These are phyloP conservation scores for Melipona bicolor DNA, from an alignment of 2,888 invertebrate species.

Conservation along the genomic window DNA sequence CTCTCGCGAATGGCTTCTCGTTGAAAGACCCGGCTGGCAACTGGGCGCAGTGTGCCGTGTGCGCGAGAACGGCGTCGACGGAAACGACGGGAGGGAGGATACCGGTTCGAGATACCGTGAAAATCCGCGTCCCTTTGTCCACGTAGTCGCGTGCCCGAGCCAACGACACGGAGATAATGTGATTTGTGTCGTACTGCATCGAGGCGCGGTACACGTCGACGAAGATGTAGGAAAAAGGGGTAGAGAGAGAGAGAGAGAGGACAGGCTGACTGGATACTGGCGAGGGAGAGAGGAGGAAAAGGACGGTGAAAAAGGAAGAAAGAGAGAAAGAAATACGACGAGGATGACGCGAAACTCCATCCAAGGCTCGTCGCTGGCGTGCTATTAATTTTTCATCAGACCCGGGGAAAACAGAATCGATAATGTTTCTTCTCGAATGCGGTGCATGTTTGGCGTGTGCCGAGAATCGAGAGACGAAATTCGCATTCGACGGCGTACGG, in stretches of 20 bases:
- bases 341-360: constrained; percentile 22
- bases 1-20: constrained; percentile 39
- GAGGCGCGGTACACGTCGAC: constrained; percentile 36
- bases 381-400: constrained; percentile 77
- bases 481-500: constrained; percentile 50
- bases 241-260: not conserved
- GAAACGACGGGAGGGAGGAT: constrained; percentile 6
- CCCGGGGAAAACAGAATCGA: constrained; percentile 77
- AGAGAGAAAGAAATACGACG: not conserved
- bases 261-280: not conserved
- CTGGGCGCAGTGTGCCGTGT: not conserved
- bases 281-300: not conserved
- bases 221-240: constrained; percentile 10
- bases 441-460: constrained; percentile 72
- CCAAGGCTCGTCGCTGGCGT: constrained; percentile 23
- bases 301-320: not conserved
- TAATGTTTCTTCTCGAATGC: constrained; percentile 71
- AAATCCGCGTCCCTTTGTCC: constrained; percentile 51
- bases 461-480: constrained; percentile 61
- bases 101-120: constrained; percentile 32
- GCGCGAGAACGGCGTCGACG: not conserved
- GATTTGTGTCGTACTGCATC: constrained; percentile 59
- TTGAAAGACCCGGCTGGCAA: constrained; percentile 8
- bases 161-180: constrained; percentile 55
- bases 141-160: constrained; percentile 41